Base-by-base conservation (phyloP, 2,113 vertebrate genomes). In the Scartelaos histophorus region DNA sequence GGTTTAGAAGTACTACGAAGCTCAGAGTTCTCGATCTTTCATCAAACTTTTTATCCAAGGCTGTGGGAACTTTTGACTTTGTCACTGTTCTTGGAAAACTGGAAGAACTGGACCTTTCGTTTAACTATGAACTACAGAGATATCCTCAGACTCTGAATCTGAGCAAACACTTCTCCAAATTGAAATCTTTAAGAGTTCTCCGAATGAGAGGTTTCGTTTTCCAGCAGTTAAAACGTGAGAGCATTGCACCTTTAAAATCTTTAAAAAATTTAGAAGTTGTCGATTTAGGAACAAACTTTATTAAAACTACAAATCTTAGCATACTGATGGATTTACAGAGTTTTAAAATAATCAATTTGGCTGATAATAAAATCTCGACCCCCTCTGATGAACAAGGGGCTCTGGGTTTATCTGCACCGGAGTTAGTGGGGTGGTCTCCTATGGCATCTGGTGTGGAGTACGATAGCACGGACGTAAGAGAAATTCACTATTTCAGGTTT, bases 241-340 rank as follows among this genome's bases (percentile, higher is more conserved):
- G 95, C 19, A 93, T 99, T 21, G 1, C 0, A 0, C 94, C 93
- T 0, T 85, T 99, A 71, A 85, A 74, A 7, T 0, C 3, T 9
- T 94, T 99, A 29, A 49, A 24, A 11, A 90, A 95, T n/a, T 94
- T 99, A 7, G 94, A 93, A 66, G 87, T 97, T 46, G 29, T 99
- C 76, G 97, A 99, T 82, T 92, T 99, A 0, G 96, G 96, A 15
- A 97, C 95, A 76, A 99, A 99, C 88, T 99, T 99, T 73, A 98
- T 99, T 66, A 98, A 97, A 92, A 84, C 95, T 69, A 92, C 92
- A 49, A 70, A 99, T 70, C 85, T 98, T 25, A 90, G 80, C 51
- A 83, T 95, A 61, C 92, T 99, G 66, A 85, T 89, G 73, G 10
- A 94, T 17, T 91, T 99, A 35, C 91, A 90, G 76, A 84, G 79